phyloP scores from a whole-genome alignment of 53 echinoderm and acorn worm species.

The Stichopus horrens region DNA sequence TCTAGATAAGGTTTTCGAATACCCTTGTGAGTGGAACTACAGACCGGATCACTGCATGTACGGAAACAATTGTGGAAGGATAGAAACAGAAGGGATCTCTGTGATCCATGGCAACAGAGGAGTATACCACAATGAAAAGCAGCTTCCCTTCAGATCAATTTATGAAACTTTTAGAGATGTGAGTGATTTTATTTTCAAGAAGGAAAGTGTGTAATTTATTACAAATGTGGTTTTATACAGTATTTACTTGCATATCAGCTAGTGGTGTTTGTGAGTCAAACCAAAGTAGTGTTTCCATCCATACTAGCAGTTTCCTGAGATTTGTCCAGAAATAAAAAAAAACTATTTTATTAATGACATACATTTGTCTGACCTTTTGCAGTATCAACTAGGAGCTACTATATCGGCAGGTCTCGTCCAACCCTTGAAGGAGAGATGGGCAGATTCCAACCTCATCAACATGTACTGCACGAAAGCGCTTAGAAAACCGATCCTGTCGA shows the following conservation, averaged over 20 bases:
- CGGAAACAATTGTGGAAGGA: constrained; percentile 74
- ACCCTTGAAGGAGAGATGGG: constrained; percentile 59
- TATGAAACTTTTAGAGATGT: constrained; percentile 85
- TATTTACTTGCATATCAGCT: too few species aligned
- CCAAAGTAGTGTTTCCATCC: too few species aligned
- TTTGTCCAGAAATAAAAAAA: too few species aligned
- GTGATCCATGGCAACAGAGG: constrained; percentile 92
- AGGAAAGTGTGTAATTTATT: not conserved
- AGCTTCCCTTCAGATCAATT: constrained; percentile 76
- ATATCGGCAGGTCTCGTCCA: constrained; percentile 64
- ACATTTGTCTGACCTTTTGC: not conserved
- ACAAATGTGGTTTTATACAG: too few species aligned
- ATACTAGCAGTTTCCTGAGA: too few species aligned
- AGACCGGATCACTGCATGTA: constrained; percentile 98
- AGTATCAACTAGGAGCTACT: constrained; percentile 80
- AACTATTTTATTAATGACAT: too few species aligned
- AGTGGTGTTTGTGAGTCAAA: too few species aligned
- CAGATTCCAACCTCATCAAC: constrained; percentile 53
- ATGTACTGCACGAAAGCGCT: constrained; percentile 86
- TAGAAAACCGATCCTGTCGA: constrained; percentile 59
- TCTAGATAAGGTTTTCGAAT: constrained; percentile 76
- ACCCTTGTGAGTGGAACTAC: constrained; percentile 90
- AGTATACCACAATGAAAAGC: constrained; percentile 91
- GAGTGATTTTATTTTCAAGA: constrained; percentile 34
- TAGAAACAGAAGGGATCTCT: constrained; percentile 65